Base-by-base conservation (phyloP, 2,888 invertebrate genomes). In the Celastrina argiolus region DNA sequence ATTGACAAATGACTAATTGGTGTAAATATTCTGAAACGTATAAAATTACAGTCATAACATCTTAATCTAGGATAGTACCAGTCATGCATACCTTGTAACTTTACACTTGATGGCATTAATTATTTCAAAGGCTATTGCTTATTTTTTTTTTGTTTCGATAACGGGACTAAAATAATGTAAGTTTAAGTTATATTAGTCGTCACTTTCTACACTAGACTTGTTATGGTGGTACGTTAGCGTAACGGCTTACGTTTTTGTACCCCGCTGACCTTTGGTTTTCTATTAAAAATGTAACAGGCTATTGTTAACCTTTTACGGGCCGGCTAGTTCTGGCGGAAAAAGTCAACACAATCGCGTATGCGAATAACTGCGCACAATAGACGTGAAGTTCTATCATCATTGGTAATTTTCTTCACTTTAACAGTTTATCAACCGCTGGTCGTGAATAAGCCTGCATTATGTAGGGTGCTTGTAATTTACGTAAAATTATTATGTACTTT, bases 351-450 rank as follows among this genome's bases (percentile, higher is more conserved):
- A 22, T 39, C 36, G 22, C 22, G 61, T 61, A 36, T 36, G 61
- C 34, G 59, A 39, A 16, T 61, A 61, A 39, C 61, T 39, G 61
- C 39, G 8, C 16, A 61, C 59, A 59, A 59, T 61, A 39, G 36
- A 39, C 12, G 36, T 18, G 61, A 22, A 59, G 36, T 61, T 61
- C 36, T 39, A 39, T 39, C 36, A 59, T 59, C 18, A 61, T 36
- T 18, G 61, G 61, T 36, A 18, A 61, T 61, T 61, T 61, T 61
- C 61, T 1, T 61, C 61, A 39, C 61, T 61, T 39, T 61, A 61
- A 14, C 61, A 36, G 61, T 36, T 61, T 61, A 36, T 61, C 22
- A 61, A 18, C 51, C 22, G 51, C 51, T 51, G 51, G 22, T 26
- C 51, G 51, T 51, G 22, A 22, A 51, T 26, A 51, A n/a, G 22